Conservation (phyloP, 2,888 invertebrate genomes). For the Eurois occulta region DNA sequence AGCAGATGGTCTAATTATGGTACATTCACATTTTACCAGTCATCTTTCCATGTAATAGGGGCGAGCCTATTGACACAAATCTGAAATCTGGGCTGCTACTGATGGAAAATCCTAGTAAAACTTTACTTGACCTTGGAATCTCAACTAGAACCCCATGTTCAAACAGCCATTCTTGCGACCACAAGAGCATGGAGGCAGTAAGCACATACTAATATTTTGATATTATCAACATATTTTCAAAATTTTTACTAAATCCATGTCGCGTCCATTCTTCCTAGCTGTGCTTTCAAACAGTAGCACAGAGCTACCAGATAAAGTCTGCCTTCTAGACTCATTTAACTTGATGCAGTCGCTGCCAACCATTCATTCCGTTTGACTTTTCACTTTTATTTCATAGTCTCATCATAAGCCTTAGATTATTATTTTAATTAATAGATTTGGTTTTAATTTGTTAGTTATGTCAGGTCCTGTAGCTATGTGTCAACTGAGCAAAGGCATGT, state of each 20-base stretch:
- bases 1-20: neutral
- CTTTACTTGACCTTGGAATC: neutral
- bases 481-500: neutral
- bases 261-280: conserved; percentile 64
- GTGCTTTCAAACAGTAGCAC: conserved; percentile 63
- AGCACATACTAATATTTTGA: neutral
- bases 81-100: neutral
- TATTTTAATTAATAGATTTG: conserved; percentile 61
- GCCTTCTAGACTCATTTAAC: conserved; percentile 80
- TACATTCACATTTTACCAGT: neutral
- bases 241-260: neutral
- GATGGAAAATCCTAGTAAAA: neutral
- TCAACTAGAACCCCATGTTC: too few relatives aligned
- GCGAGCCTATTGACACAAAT: neutral
- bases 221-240: neutral
- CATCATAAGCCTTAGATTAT: conserved; percentile 65
- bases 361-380: conserved; percentile 71
- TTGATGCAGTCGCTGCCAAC: conserved; percentile 68
- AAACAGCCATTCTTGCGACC: too few relatives aligned
- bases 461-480: neutral
- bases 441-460: neutral
- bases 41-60: too few relatives aligned
- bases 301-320: conserved; percentile 78
- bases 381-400: conserved; percentile 66
- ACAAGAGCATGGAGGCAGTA: neutral